Percentiles rank a stretch among this genome's conserved stretches.
Conservation (phyloP, 2,113 vertebrate genomes). For the Alaudala cheleensis region DNA sequence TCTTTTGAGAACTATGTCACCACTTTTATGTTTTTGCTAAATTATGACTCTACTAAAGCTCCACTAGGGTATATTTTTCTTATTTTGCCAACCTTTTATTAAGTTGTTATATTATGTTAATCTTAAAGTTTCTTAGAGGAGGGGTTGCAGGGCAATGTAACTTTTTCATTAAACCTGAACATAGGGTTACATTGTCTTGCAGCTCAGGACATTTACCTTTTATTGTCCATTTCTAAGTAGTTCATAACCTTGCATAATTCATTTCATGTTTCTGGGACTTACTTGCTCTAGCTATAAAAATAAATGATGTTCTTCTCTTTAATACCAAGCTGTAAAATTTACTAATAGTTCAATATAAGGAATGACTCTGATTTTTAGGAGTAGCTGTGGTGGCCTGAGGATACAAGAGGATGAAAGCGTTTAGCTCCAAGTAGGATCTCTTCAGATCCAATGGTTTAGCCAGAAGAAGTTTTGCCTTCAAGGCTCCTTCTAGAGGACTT, state of each 20-base stretch:
- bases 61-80: neutral
- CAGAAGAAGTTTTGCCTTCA: neutral
- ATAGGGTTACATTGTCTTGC: neutral
- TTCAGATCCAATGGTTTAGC: neutral
- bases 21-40: neutral
- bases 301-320: neutral
- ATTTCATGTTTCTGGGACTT: neutral
- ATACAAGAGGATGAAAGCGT: neutral
- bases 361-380: neutral
- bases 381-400: neutral
- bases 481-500: neutral
- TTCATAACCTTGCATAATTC: neutral
- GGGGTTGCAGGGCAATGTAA: neutral
- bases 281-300: neutral
- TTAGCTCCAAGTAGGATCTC: neutral
- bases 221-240: neutral
- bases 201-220: neutral
- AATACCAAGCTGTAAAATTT: neutral
- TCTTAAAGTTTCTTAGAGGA: neutral
- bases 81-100: neutral
- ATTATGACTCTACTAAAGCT: neutral
- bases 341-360: neutral
- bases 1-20: neutral
- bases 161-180: neutral
- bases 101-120: neutral